phyloP scores from a whole-genome alignment of 2,888 invertebrate genomes.

The Epirrhoe tristata region DNA sequence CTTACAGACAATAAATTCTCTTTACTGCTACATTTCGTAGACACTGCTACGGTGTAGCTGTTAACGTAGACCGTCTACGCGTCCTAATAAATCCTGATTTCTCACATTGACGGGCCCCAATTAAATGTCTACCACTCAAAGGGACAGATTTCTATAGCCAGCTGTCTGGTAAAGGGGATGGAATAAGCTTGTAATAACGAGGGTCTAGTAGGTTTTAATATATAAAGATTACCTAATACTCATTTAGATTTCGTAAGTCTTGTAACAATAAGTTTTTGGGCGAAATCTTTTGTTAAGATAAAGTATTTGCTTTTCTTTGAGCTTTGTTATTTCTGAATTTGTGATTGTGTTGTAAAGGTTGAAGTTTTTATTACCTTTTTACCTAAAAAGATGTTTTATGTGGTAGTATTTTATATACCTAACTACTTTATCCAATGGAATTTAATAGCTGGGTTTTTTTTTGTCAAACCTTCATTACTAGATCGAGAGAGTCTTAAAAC shows the following conservation, averaged over 20 bases:
- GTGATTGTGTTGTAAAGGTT: neutral
- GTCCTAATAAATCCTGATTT: conserved; percentile 28
- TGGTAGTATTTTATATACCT: neutral
- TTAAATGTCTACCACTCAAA: conserved; percentile 22
- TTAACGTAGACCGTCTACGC: conserved; percentile 35
- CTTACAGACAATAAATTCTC: conserved; percentile 17
- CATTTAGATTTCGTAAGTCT: neutral
- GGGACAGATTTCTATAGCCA: conserved; percentile 3
- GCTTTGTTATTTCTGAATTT: neutral
- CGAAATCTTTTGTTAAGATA: conserved; percentile 7
- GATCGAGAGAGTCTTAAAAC: neutral
- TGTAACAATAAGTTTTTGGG: neutral
- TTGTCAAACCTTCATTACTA: neutral
- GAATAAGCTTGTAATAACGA: neutral
- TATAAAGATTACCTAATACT: neutral
- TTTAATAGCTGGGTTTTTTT: neutral
- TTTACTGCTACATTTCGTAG: conserved; percentile 25
- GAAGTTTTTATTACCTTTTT: conserved; percentile 19
- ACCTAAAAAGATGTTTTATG: neutral
- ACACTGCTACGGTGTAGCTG: conserved; percentile 28
- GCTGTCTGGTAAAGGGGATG: conserved; percentile 2
- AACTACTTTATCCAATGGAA: neutral
- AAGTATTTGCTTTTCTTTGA: conserved; percentile 3
- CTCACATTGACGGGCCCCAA: conserved; percentile 24
- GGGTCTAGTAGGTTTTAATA: neutral